Evolutionary conservation across 1,140 invertebrate genomes (phyloP), one percentile per base, ranked within the genome.

Genomic region (Hirudo medicinalis): DNA sequence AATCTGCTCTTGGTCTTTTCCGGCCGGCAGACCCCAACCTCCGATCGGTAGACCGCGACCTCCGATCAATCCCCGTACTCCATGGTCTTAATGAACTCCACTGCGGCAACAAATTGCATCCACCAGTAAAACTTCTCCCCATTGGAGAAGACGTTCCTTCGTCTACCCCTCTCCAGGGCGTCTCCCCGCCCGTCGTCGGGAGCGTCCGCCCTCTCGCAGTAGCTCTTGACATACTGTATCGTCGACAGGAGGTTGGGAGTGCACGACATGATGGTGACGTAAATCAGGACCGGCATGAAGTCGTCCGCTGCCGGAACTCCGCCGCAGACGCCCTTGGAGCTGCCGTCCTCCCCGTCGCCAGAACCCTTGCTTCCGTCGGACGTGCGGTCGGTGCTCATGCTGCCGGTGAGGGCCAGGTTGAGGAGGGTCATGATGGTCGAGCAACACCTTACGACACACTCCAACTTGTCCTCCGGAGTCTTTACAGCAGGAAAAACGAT

Each of bases 21-120:
- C 43, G 13, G n/a, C 9, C 43, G 11, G 43, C 43, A 49, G 40
- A n/a, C n/a, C n/a, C n/a, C 40, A 40, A 40, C 40, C 40, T 40
- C 11, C 40, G 4, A 2, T 49, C 43, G 15, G 43, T 49, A 2
- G 43, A 17, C 32, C 32, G 32, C 6, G 54, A 57, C 20, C 2
- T 57, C 54, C 54, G 25, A n/a, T 25, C 25, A 69, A 22, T 69
- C 60, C 22, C 36, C 54, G 67, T 91, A 92, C 81, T 92, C 91
- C 92, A 97, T 94, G 63, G 91, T 96, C 85, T 99, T 99, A 76
- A 97, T 96, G 83, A 95, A 97, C 82, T 96, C 92, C 49, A 97
- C 90, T 15, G 93, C 92, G 0, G 93, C 90, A 75, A 90, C 91
- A 81, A 98, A 97, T 80, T 97, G 94, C 55, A 92, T 95, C 95